phyloP scores from a whole-genome alignment of 2,888 invertebrate species.

The Calliphora vomitoria region DNA sequence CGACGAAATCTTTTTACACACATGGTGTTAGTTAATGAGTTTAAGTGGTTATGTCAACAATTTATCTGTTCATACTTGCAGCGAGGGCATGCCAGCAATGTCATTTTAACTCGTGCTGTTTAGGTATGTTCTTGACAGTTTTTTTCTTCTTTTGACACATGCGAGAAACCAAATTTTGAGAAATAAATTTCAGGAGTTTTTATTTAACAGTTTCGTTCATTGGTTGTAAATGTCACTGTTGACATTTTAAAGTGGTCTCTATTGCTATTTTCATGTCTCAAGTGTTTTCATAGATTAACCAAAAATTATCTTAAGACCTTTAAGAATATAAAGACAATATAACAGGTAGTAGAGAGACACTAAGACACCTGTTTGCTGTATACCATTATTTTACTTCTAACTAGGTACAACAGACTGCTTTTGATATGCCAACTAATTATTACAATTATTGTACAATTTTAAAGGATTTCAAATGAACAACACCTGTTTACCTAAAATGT shows the following conservation, averaged over 20 bases:
- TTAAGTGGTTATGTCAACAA: constrained; percentile 52
- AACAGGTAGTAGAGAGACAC: neutral
- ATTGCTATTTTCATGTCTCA: too few species aligned
- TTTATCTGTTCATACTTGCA: neutral
- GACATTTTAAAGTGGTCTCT: neutral
- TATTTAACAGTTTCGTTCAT: neutral
- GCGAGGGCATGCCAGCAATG: neutral
- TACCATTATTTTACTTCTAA: neutral
- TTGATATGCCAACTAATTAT: neutral
- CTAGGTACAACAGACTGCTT: neutral
- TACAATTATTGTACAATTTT: neutral
- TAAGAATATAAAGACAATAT: neutral
- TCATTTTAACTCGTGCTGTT: constrained; percentile 29
- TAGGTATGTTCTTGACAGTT: neutral
- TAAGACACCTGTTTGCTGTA: neutral
- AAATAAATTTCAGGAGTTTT: neutral
- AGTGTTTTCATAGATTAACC: too few species aligned
- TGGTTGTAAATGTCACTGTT: neutral
- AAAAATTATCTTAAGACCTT: too few species aligned
- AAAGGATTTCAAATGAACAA: neutral
- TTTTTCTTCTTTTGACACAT: neutral
- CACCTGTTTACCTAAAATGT: neutral
- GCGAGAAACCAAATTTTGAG: neutral
- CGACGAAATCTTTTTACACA: constrained; percentile 15
- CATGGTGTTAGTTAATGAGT: constrained; percentile 50